These are phyloP conservation scores for Melangyna quadrimaculata DNA, from an alignment of 2,888 invertebrate genomes.

Conservation along the genomic window DNA sequence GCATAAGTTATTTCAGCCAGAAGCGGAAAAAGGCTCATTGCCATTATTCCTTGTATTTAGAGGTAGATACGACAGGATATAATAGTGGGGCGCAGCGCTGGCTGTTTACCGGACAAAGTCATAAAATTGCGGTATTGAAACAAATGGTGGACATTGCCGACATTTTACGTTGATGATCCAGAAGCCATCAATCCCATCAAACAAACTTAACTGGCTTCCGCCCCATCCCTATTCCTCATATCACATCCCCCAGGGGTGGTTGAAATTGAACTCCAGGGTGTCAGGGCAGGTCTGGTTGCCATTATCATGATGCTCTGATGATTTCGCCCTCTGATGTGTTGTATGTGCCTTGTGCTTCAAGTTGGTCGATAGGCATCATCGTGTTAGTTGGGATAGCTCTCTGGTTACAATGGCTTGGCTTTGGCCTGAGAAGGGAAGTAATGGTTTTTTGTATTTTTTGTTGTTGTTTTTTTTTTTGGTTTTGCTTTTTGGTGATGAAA, in stretches of 20 bases:
- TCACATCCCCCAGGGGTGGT: not conserved
- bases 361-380: conserved; percentile 31
- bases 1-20: conserved; percentile 11
- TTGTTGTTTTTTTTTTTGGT: not conserved
- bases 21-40: not conserved
- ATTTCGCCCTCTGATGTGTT: conserved; percentile 10
- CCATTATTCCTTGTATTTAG: not conserved
- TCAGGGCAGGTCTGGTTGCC: not conserved
- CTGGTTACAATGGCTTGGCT: conserved; percentile 20
- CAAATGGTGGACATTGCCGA: conserved; percentile 36
- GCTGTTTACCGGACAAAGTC: conserved; percentile 22
- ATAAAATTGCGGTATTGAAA: conserved; percentile 37
- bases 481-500: conserved; percentile 32
- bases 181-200: conserved; percentile 53
- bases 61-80: not conserved
- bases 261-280: conserved; percentile 8
- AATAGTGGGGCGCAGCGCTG: not conserved
- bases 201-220: conserved; percentile 34
- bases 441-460: not conserved
- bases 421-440: not conserved
- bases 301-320: not conserved
- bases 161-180: conserved; percentile 54
- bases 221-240: not conserved
- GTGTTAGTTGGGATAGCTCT: not conserved
- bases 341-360: conserved; percentile 14